Conservation (phyloP, 1,140 invertebrate genomes). For the Ridgeia piscesae region DNA sequence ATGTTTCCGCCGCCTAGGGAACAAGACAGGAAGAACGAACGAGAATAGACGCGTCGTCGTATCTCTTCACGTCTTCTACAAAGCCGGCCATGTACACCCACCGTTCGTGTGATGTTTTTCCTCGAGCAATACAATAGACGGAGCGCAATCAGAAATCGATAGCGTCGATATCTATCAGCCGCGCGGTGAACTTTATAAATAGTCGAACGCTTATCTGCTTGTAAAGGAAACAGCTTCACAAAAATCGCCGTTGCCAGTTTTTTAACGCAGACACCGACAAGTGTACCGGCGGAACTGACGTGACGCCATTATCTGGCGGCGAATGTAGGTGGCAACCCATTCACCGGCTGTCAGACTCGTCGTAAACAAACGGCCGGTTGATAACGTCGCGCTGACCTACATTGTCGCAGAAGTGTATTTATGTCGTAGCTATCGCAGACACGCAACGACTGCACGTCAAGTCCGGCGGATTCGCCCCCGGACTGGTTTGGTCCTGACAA, state of each 20-base stretch:
- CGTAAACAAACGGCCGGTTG: background rate
- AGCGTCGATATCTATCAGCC: background rate
- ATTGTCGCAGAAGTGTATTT: background rate
- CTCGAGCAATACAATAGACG: background rate
- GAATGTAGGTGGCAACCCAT: background rate
- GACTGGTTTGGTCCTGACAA: background rate
- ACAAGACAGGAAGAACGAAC: background rate
- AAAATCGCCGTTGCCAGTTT: background rate
- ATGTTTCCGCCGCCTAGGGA: background rate
- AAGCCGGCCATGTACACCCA: background rate
- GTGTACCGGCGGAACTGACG: background rate
- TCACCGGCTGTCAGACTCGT: background rate
- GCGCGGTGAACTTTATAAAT: background rate
- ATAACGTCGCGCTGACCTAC: background rate
- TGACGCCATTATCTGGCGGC: background rate
- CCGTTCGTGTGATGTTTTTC: background rate
- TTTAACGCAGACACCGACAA: background rate
- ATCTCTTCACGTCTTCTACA: background rate
- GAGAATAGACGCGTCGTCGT: background rate
- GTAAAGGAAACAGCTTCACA: background rate
- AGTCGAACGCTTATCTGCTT: background rate
- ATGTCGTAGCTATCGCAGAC: background rate
- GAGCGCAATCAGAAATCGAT: background rate
- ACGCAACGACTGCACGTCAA: background rate
- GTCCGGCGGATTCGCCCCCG: background rate